A percentile compares a stretch with the other conserved stretches of the same genome.
These are phyloP conservation scores for Hydrolagus affinis DNA, from an alignment of 2,113 vertebrate genomes.

Conservation along the genomic window DNA sequence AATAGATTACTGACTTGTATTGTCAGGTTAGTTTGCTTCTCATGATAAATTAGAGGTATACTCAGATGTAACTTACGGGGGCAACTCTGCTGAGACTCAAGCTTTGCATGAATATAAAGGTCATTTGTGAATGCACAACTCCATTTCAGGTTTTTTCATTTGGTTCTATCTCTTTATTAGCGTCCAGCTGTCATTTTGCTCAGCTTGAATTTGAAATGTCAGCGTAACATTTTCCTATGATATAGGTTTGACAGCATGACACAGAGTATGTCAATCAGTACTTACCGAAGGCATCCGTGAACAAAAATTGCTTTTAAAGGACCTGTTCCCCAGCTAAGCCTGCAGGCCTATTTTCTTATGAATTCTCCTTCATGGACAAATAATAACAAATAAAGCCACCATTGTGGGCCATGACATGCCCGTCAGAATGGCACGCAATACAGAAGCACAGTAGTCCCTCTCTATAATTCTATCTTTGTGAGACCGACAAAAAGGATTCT, in stretches of 20 bases:
- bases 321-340: neutral
- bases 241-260: constrained; percentile 23
- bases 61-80: constrained; percentile 43
- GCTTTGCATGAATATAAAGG: constrained; percentile 54
- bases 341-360: neutral
- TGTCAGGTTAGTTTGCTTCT: constrained; percentile 34
- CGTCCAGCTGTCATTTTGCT: constrained; percentile 19
- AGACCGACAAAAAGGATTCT: neutral
- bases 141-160: constrained; percentile 39
- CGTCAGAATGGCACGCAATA: neutral
- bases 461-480: neutral
- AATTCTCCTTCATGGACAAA: constrained; percentile 10
- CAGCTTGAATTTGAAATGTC: constrained; percentile 28
- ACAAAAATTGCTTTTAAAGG: neutral
- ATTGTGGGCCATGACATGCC: neutral
- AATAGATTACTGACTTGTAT: constrained; percentile 42
- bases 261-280: constrained; percentile 19
- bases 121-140: constrained; percentile 47
- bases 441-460: no score
- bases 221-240: constrained; percentile 17
- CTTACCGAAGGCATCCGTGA: neutral
- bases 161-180: constrained; percentile 34
- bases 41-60: constrained; percentile 49
- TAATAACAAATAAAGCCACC: neutral
- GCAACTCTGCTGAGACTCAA: constrained; percentile 43